Conservation (phyloP, 2,113 vertebrate genomes). For the Anhinga anhinga region DNA sequence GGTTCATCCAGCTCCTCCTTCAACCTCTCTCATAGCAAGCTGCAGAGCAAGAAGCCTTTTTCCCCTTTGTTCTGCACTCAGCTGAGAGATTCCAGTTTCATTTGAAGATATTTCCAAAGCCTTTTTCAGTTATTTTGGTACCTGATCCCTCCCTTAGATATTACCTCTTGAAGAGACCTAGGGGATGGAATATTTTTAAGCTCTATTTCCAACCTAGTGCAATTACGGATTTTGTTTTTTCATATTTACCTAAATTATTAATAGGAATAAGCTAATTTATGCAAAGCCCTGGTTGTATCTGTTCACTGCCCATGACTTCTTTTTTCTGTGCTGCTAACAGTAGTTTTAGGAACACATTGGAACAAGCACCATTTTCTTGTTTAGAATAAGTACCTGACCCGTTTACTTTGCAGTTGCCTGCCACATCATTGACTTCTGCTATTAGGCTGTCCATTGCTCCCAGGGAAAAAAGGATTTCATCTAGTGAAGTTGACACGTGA, state of each 20-base stretch:
- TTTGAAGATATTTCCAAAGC: background rate
- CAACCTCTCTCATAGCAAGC: background rate
- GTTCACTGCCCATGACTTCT: background rate
- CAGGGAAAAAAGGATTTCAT: background rate
- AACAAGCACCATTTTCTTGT: background rate
- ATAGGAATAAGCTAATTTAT: background rate
- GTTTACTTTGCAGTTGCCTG: background rate
- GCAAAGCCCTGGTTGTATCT: background rate
- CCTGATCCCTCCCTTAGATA: background rate
- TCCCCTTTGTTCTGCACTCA: background rate
- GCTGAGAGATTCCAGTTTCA: background rate
- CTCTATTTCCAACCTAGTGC: background rate
- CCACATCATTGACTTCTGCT: background rate
- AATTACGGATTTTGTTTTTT: background rate
- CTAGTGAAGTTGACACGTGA: background rate
- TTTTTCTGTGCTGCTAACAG: background rate
- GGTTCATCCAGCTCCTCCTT: background rate
- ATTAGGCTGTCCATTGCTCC: background rate
- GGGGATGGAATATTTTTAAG: background rate
- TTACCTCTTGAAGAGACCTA: background rate
- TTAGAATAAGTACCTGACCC: background rate
- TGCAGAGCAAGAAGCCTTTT: background rate
- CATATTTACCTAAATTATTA: background rate
- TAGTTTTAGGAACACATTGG: background rate
- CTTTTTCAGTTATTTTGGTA: background rate